Base-by-base conservation (phyloP, 1,140 invertebrate genomes). In the Zaprionus lachaisei region DNA sequence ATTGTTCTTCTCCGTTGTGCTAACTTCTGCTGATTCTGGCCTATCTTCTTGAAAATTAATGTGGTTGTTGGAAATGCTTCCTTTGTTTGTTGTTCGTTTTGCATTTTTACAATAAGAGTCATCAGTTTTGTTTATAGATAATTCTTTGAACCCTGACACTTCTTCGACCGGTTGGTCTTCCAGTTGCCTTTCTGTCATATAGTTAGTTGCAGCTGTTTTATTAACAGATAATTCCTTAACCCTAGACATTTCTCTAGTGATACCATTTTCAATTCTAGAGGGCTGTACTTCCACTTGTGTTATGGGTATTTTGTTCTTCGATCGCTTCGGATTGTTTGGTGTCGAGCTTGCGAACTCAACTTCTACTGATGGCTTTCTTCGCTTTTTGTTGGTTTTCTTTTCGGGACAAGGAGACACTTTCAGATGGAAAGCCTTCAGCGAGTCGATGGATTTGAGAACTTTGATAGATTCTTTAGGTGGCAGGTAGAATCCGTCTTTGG, bases 401-500 rank as follows among this genome's bases (percentile, higher is more conserved):
- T 58, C 24, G 9, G 31, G 14, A 12, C n/a, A 5, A 2, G 20
- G 34, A 0, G 31, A 22, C 4, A 15, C 5, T 20, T 41, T 24
- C 2, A 87, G 55, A 20, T 41, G 38, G 34, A 81, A 87, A 1
- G 71, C 83, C 37, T 83, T 91, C 0, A 91, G 17, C 5, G 75
- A 74, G 0, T 77, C 31, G 3, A 44, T 55, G 22, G 51, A 61
- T 57, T 51, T 58, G 0, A 91, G 31, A 11, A 91, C 72, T 69
- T 76, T 57, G 2, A 91, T 74, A 0, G 89, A 76, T 28, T 91
- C 89, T 34, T 77, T 81, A 0, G 84, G 80, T 14, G 89, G 78
- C 31, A 91, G 28, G 51, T 75, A 91, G 47, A 56, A 91, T 7
- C 71, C 85, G 62, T 91, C 89, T 12, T 51, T 24, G 7, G 81